Base-by-base conservation (phyloP, 2,888 invertebrate species). In the Spatulosminthurus flaviceps region DNA sequence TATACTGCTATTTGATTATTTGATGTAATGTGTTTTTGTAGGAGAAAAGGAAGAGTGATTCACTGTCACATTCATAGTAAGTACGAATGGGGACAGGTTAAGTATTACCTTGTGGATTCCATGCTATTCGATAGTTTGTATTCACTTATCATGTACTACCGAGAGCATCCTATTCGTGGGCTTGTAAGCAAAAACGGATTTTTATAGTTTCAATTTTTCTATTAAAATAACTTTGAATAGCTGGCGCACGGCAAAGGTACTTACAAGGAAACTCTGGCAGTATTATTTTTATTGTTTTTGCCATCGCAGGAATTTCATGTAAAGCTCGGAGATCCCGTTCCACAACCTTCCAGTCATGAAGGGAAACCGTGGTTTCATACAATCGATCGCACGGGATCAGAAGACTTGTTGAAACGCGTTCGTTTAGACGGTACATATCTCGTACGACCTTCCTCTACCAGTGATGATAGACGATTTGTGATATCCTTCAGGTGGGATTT, bases 341-440 rank as follows among this genome's bases (percentile, higher is more conserved):
- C 97, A 0, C 97, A 97, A 87, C 96, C 96, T 24, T 95, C 94
- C 87, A 95, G 95, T 87, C 97, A 98, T 86, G 96, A 96, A 87
- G 93, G 92, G 79, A 94, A 95, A 88, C 94, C 94, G 85, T 98
- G 97, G 97, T 98, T 93, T 89, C 95, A 95, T 0, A 91, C 92
- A 75, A 93, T 95, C 84, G 92, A 92, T 22, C 91, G 96, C 80
- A 90, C 91, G 11, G 92, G 93, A 84, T 95, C 97, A 0, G 97
- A 99, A 87, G 95, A 96, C 83, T 91, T 96, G 87, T 88, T 99
- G 79, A 92, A 93, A 83, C 91, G 94, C 84, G 92, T 95, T 51
- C 92, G 93, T 80, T 92, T 92, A 4, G 96, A 98, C 87, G 98
- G 98, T 0, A 96, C 98, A 0, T 99, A 97, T 88, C 89, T 99